Conservation (phyloP, 2,113 vertebrate species). For the Engraulis encrasicolus region DNA sequence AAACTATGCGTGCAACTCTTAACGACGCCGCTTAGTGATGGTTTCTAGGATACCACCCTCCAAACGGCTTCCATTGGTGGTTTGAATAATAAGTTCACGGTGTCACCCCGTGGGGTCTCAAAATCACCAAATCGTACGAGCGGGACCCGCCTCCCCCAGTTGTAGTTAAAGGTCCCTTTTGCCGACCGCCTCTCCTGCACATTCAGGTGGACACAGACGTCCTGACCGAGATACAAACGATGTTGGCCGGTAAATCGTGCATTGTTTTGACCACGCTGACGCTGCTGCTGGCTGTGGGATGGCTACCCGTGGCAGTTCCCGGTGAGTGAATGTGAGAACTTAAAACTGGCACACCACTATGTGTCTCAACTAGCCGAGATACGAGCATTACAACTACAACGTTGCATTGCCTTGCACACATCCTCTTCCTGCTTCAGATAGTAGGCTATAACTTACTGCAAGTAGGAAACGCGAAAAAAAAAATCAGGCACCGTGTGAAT, state of each 20-base stretch:
- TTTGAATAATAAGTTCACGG: background rate
- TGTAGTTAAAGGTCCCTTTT: background rate
- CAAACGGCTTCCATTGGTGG: background rate
- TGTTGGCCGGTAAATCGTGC: background rate
- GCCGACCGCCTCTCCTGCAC: background rate
- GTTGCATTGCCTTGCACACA: too few relatives aligned
- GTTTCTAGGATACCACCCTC: background rate
- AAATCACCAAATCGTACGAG: too few relatives aligned
- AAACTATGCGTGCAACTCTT: too few relatives aligned
- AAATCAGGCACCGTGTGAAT: too few relatives aligned
- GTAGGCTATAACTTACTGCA: too few relatives aligned
- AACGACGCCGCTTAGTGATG: background rate
- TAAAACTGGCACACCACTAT: too few relatives aligned
- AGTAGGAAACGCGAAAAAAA: too few relatives aligned
- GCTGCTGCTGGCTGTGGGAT: background rate
- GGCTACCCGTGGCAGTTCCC: background rate
- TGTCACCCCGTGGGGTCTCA: background rate
- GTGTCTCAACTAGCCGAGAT: too few relatives aligned
- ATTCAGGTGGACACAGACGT: background rate
- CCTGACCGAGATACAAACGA: conserved; percentile 2
- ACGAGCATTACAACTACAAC: too few relatives aligned
- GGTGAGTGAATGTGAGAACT: conserved; percentile 17
- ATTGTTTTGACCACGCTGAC: background rate
- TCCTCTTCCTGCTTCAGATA: too few relatives aligned
- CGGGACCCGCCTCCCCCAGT: background rate